phyloP scores from a whole-genome alignment of 53 echinoderm and acorn worm genomes.

The Antedon mediterranea region DNA sequence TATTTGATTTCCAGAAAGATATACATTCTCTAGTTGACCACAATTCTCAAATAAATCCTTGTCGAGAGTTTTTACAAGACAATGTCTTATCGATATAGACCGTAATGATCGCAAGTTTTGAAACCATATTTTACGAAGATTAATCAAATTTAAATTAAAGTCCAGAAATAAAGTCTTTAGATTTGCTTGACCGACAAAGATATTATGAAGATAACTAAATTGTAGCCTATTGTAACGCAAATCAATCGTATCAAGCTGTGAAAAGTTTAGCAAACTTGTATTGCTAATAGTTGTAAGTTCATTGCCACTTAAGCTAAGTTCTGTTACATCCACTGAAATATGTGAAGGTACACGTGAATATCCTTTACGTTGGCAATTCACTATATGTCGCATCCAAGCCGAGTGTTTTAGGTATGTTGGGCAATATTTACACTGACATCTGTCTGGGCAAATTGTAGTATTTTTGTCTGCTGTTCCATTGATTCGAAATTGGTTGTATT shows the following conservation, averaged over 20 bases:
- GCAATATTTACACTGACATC: not conserved
- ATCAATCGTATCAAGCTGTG: not conserved
- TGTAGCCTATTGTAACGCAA: not conserved
- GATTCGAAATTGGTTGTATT: not conserved
- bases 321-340: not conserved
- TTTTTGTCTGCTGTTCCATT: not conserved
- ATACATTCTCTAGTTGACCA: not conserved
- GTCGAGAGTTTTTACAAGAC: not conserved
- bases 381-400: not conserved
- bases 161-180: not conserved
- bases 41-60: not conserved
- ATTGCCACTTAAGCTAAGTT: not conserved
- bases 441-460: not conserved
- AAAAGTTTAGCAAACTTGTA: not conserved
- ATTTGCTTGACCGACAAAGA: not conserved
- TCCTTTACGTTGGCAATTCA: not conserved
- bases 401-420: not conserved
- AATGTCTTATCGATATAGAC: not conserved
- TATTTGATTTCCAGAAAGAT: not conserved
- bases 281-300: not conserved
- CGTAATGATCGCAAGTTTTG: not conserved
- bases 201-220: not conserved
- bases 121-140: not conserved
- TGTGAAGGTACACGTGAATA: not conserved
- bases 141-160: not conserved